Percentiles rank a stretch among this genome's conserved stretches.
phyloP scores from a whole-genome alignment of 1,140 invertebrate genomes.

The Paraescarpia echinospica region DNA sequence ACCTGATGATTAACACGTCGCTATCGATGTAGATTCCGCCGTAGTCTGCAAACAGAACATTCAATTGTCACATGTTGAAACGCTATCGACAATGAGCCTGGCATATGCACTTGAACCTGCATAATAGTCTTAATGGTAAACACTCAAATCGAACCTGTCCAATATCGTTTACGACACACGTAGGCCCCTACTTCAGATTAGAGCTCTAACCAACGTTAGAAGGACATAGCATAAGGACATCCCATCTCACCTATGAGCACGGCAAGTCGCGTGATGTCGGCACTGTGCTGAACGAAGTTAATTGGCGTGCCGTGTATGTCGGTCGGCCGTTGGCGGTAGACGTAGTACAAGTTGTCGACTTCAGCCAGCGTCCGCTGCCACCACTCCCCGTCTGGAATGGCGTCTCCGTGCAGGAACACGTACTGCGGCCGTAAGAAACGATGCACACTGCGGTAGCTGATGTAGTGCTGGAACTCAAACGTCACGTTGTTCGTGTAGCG shows the following conservation, averaged over 20 bases:
- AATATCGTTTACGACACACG: too few species aligned
- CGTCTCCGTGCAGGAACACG: conserved; percentile 17
- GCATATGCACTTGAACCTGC: too few species aligned
- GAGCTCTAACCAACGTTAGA: too few species aligned
- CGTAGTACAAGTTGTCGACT: conserved; percentile 21
- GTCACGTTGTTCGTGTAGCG: conserved; percentile 19
- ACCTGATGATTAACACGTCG: background rate
- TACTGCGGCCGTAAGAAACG: background rate
- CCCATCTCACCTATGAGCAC: background rate
- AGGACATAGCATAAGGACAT: background rate
- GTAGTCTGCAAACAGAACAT: background rate
- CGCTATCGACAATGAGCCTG: too few species aligned
- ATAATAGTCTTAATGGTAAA: too few species aligned
- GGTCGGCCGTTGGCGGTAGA: background rate
- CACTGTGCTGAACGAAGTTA: conserved; percentile 2
- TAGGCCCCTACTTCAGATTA: too few species aligned
- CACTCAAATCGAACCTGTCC: too few species aligned
- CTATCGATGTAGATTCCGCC: background rate
- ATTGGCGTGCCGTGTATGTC: background rate
- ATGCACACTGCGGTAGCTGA: conserved; percentile 3
- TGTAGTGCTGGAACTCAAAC: conserved; percentile 36
- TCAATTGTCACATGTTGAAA: too few species aligned
- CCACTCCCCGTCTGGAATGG: conserved; percentile 9
- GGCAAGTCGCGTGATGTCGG: background rate
- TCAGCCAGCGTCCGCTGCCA: conserved; percentile 13